Base-by-base conservation (phyloP, 2,888 invertebrate species). In the Troides aeacus region DNA sequence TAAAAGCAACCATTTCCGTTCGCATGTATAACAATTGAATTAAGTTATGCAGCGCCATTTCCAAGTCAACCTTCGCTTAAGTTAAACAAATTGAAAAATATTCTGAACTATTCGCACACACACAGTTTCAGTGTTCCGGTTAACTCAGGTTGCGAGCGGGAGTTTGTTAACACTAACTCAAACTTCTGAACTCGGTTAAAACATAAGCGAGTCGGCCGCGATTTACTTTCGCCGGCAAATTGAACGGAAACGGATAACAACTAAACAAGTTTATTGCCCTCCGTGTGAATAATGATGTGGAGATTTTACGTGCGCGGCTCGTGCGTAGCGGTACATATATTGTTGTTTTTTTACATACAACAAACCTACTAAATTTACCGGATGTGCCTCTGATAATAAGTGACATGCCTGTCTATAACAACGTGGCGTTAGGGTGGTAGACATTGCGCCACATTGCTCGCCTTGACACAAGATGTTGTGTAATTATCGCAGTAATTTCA, bases 111-210 rank as follows among this genome's bases (percentile, higher is more conserved):
- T 56, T 30, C 18, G 24, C 23, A 59, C 17, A n/a, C 17, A n/a
- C 8, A 24, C 23, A 59, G 42, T 42, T 58, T 10, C 7, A 17
- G 53, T 8, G 30, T n/a, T 23, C 53, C 30, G 30, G 65, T 18
- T 1, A 59, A 46, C 58, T 58, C 64, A 15, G 46, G 42, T 30
- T 65, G 24, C 8, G 30, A 18, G n/a, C 17, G 23, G 24, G 23
- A 15, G 64, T 58, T 64, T 46, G 46, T 65, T 60, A 66, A 66
- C 42, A 21, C 46, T 36, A 65, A 65, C 65, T 65, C 18, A 24
- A 60, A 66, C 59, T 50, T 50, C 36, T 60, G 60, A 66, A 66
- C 66, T 66, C 21, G 17, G 66, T 36, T 60, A 21, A 66, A 60
- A 36, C 60, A 60, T 61, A 60, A 66, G 60, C 21, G 50, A 60